These are phyloP conservation scores for Fistularia commersonii DNA, from an alignment of 2,797 vertebrate genomes.

Conservation along the genomic window DNA sequence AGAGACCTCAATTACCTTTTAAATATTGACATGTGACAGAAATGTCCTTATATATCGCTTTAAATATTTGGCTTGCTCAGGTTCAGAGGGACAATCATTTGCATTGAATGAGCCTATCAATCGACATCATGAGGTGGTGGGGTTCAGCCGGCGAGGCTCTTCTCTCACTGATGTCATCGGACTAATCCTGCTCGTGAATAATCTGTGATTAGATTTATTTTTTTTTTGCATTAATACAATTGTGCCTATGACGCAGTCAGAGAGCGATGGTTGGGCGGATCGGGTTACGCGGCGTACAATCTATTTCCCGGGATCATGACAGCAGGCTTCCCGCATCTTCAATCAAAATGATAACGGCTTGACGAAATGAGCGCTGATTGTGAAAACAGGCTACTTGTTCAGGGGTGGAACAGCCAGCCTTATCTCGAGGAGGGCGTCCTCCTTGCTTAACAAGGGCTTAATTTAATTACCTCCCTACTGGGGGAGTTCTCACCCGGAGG, in stretches of 20 bases:
- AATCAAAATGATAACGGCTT: conserved; percentile 10
- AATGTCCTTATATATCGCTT: too few relatives aligned
- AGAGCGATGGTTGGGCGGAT: too few relatives aligned
- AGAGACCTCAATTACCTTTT: too few relatives aligned
- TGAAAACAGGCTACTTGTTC: neutral
- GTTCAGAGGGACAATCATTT: too few relatives aligned
- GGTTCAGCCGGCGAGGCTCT: neutral
- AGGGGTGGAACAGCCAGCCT: conserved; percentile 1
- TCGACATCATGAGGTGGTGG: neutral
- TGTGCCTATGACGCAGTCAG: too few relatives aligned
- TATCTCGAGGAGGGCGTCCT: conserved; percentile 23
- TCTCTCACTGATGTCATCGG: neutral
- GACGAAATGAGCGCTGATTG: neutral
- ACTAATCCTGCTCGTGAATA: neutral
- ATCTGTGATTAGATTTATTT: too few relatives aligned
- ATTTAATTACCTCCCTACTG: conserved; percentile 60
- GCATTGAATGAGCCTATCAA: too few relatives aligned
- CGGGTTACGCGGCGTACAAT: too few relatives aligned
- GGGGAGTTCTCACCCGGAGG: conserved; percentile 27
- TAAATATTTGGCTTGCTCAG: too few relatives aligned
- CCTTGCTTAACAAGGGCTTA: conserved; percentile 47
- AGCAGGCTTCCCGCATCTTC: conserved; percentile 7
- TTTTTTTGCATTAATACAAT: too few relatives aligned
- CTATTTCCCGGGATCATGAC: too few relatives aligned
- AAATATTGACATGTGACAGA: too few relatives aligned